Conservation (phyloP, 1,140 invertebrate genomes). For the Pomphorhynchus laevis region DNA sequence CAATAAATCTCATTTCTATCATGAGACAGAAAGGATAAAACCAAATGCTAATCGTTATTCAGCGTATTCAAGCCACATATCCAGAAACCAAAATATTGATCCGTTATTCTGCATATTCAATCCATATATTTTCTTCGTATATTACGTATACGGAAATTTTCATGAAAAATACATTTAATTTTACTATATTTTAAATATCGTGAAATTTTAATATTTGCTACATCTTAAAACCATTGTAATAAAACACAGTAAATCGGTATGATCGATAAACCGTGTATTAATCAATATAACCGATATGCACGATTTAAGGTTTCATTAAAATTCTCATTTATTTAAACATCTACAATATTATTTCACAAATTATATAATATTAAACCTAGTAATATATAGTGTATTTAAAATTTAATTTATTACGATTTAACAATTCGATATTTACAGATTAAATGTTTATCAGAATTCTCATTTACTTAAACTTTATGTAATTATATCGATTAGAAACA, state of each 20-base stretch:
- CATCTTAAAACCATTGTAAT: slow-evolving; percentile 1
- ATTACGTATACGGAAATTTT: not conserved
- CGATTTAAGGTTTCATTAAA: not conserved
- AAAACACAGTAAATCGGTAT: not conserved
- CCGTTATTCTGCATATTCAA: no score
- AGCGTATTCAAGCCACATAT: no score
- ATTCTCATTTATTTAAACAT: not conserved
- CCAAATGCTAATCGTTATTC: no score
- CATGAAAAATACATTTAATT: not conserved
- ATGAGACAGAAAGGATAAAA: no score
- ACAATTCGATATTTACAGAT: no score
- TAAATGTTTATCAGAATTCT: no score
- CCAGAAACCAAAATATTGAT: no score
- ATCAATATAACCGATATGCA: not conserved
- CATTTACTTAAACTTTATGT: no score
- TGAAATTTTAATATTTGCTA: not conserved
- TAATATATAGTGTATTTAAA: not conserved
- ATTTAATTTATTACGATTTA: not conserved
- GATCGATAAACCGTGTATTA: not conserved
- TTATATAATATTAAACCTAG: not conserved
- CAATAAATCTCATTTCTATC: no score
- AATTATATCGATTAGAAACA: no score
- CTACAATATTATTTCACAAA: not conserved
- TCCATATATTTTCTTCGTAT: not conserved
- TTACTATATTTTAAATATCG: not conserved